Percentiles rank a stretch among this genome's conserved stretches.
These are phyloP conservation scores for Limnephilus lunatus DNA, from an alignment of 2,888 invertebrate species.

Conservation along the genomic window DNA sequence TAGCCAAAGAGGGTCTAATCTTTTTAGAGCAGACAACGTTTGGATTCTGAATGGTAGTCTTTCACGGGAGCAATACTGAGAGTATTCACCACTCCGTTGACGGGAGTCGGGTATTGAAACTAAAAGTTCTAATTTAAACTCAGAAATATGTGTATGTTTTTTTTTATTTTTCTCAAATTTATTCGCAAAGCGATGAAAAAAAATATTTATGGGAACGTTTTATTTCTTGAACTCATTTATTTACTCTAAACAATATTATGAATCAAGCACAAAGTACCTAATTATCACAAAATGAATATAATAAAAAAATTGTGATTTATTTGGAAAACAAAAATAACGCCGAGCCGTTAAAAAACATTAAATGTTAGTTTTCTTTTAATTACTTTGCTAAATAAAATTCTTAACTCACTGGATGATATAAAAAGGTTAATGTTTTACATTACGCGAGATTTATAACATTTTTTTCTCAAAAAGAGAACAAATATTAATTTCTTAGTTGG, in stretches of 20 bases:
- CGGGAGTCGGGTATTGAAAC: no score
- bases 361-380: not conserved
- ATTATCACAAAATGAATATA: not conserved
- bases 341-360: not conserved
- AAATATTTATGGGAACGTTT: no score
- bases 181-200: no score
- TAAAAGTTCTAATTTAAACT: no score
- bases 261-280: not conserved
- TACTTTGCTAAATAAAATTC: not conserved
- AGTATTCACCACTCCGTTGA: no score
- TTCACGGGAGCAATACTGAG: no score
- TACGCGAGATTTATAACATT: not conserved
- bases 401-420: not conserved
- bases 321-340: not conserved
- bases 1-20: no score
- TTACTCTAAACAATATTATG: not conserved
- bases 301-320: not conserved
- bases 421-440: not conserved
- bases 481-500: not conserved
- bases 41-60: no score
- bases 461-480: not conserved
- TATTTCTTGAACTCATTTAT: no score
- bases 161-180: no score
- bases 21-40: no score
- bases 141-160: no score